Evolutionary conservation across 2,888 invertebrate species (phyloP).

Genomic region (Poecilobothrus nobilitatus): DNA sequence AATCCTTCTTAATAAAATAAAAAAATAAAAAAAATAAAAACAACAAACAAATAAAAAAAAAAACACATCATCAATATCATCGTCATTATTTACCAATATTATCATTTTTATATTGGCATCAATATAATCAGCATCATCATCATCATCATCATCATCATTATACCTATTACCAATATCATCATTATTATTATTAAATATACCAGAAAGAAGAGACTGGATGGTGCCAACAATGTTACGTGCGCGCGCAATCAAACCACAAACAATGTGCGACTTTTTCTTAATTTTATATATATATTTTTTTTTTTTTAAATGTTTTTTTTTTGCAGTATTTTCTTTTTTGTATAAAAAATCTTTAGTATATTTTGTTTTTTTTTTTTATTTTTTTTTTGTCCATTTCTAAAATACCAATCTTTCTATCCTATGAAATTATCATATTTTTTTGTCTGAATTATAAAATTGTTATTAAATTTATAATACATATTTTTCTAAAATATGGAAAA

Average conservation of each 20-base stretch:
- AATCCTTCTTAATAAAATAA: background rate
- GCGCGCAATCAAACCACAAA: conserved; percentile 3
- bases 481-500: too few species aligned
- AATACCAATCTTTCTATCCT: too few species aligned
- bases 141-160: background rate
- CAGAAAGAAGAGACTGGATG: background rate
- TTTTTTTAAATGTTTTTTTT: too few species aligned
- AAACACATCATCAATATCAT: background rate
- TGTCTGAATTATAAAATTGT: too few species aligned
- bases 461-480: too few species aligned
- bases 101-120: background rate
- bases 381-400: too few species aligned
- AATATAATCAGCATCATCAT: background rate
- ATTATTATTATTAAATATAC: background rate
- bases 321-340: too few species aligned
- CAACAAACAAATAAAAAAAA: background rate
- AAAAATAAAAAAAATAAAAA: background rate
- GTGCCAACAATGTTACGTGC: conserved; percentile 1
- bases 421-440: too few species aligned
- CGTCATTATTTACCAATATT: background rate
- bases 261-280: background rate
- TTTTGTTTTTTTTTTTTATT: too few species aligned
- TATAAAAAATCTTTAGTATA: too few species aligned
- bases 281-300: too few species aligned
- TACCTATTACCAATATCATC: background rate